phyloP scores from a whole-genome alignment of 2,888 invertebrate species.

The Glyphotaelius pellucidus region DNA sequence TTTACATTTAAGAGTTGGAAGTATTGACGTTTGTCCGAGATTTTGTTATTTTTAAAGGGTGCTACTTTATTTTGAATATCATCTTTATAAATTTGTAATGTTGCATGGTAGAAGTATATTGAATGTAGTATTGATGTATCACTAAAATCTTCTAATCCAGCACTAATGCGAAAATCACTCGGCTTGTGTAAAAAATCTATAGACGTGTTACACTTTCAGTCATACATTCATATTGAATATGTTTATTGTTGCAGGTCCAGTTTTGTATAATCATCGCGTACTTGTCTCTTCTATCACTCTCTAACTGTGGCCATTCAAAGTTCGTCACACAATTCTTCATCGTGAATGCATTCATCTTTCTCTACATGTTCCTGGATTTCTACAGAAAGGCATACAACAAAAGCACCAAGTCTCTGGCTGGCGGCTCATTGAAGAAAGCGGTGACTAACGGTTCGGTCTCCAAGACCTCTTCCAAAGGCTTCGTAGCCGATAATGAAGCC shows the following conservation, averaged over 20 bases:
- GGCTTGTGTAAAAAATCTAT: no score
- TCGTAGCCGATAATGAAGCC: slow-evolving; percentile 49
- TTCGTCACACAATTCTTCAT: slow-evolving; percentile 79
- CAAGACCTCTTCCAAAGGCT: background rate
- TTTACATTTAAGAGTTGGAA: no score
- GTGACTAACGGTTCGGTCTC: background rate
- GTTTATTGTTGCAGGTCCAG: slow-evolving; percentile 77
- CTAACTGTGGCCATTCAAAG: slow-evolving; percentile 80
- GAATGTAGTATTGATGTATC: background rate
- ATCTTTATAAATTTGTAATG: no score
- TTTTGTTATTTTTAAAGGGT: no score
- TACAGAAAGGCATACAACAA: slow-evolving; percentile 78
- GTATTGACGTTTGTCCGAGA: no score
- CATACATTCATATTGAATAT: background rate
- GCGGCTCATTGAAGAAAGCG: slow-evolving; percentile 16
- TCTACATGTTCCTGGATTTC: slow-evolving; percentile 79
- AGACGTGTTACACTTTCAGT: background rate
- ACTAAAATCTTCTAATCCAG: background rate
- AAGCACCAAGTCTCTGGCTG: slow-evolving; percentile 64
- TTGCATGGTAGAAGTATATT: no score
- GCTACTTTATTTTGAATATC: no score
- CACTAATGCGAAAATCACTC: background rate
- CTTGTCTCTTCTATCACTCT: slow-evolving; percentile 77
- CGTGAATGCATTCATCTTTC: slow-evolving; percentile 76
- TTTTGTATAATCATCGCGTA: slow-evolving; percentile 83